phyloP scores from a whole-genome alignment of 2,888 invertebrate genomes.

The Athalia cordata region DNA sequence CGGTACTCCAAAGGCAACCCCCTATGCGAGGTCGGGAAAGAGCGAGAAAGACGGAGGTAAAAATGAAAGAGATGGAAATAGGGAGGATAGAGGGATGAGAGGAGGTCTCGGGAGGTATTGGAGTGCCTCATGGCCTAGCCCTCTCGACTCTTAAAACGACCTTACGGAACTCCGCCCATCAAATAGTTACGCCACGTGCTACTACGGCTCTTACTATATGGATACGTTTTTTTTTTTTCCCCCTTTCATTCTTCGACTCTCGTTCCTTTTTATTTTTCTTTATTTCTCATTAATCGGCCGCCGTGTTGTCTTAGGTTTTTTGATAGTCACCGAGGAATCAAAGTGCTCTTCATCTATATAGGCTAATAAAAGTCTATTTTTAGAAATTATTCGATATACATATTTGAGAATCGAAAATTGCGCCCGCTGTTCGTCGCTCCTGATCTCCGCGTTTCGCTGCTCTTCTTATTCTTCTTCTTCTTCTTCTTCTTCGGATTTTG shows the following conservation, averaged over 20 bases:
- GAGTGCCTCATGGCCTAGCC: constrained; percentile 48
- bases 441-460: not conserved
- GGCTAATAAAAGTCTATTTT: too few relatives aligned
- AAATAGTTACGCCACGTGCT: constrained; percentile 41
- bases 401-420: too few relatives aligned
- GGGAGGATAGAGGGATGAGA: constrained; percentile 26
- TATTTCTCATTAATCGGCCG: not conserved
- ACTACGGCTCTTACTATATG: not conserved
- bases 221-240: not conserved
- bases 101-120: constrained; percentile 42
- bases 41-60: not conserved
- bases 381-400: too few relatives aligned
- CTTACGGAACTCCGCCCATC: constrained; percentile 39
- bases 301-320: too few relatives aligned
- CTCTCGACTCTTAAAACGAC: constrained; percentile 31
- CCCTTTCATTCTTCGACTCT: not conserved
- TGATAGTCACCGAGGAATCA: too few relatives aligned
- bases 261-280: not conserved
- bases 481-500: not conserved
- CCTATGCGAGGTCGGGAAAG: constrained; percentile 1
- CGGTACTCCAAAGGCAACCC: not conserved
- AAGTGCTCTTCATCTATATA: too few relatives aligned
- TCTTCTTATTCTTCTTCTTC: not conserved
- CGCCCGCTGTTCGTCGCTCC: too few relatives aligned
- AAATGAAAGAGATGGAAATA: constrained; percentile 17